phyloP scores from a whole-genome alignment of 2,113 vertebrate species.

The Amblyopsis rosae region DNA sequence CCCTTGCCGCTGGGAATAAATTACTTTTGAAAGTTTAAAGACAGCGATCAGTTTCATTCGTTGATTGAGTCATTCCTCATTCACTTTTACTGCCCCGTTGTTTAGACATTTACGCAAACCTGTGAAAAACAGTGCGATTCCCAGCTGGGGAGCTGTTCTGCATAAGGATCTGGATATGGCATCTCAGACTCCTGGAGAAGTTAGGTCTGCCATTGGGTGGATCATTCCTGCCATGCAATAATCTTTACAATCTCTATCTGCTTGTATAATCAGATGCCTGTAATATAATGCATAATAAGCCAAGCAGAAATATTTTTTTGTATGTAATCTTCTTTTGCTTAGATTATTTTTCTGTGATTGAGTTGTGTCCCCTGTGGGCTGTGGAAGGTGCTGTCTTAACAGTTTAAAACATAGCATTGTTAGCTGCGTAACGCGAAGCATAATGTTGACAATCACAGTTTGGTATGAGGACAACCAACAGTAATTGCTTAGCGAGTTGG shows the following conservation, averaged over 20 bases:
- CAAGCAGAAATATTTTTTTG: neutral
- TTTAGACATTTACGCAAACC: conserved; percentile 65
- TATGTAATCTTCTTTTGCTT: conserved; percentile 36
- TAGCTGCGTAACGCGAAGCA: conserved; percentile 60
- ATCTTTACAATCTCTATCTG: conserved; percentile 26
- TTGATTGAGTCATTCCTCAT: conserved; percentile 71
- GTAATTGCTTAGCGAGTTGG: conserved; percentile 68
- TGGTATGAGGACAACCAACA: conserved; percentile 70
- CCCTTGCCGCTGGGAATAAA: conserved; percentile 31
- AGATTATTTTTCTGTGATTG: conserved; percentile 59
- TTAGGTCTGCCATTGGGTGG: conserved; percentile 10
- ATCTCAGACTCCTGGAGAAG: conserved; percentile 15
- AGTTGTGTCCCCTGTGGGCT: conserved; percentile 47
- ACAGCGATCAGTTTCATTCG: conserved; percentile 49
- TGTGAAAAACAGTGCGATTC: conserved; percentile 64
- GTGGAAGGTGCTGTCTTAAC: conserved; percentile 63
- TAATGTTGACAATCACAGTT: conserved; percentile 69
- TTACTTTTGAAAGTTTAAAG: conserved; percentile 50
- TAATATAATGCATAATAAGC: conserved; percentile 36
- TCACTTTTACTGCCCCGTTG: conserved; percentile 56
- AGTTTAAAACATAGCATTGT: conserved; percentile 59
- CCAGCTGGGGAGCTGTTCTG: conserved; percentile 45
- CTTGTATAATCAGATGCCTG: conserved; percentile 38
- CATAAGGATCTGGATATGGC: conserved; percentile 34
- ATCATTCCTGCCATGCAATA: conserved; percentile 40